Evolutionary conservation across 1,140 invertebrate species (phyloP), one percentile per base, ranked within the genome.

Genomic region (Papilio glaucus): DNA sequence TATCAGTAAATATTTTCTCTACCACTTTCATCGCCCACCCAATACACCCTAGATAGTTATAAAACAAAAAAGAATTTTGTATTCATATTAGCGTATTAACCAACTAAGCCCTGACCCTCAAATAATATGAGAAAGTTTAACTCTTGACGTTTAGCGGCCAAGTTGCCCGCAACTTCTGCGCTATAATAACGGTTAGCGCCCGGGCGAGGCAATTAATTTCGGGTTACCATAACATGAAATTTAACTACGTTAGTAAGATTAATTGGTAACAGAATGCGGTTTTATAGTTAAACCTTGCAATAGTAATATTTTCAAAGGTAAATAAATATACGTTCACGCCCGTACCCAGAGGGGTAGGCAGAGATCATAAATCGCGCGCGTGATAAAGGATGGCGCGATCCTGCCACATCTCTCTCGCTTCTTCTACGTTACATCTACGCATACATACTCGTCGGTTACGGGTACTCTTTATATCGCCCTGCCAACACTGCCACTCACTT

Each of bases 121-220:
- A 53, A 53, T 53, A 53, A 53, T 53, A 53, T 53, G 21, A 12
- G 49, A 24, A 53, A 53, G 21, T 53, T 53, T 24, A 53, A 53
- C 49, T 24, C 15, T 49, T 49, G 42, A 7, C 18, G 5, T 18
- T n/a, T n/a, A n/a, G n/a, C n/a, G n/a, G 0, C 49, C 9, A 3
- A 53, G 49, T 53, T 24, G 8, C 18, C 49, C 18, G 49, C 49
- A 53, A 53, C 49, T 53, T 53, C 18, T 21, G 9, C 18, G 0
- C 18, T 53, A 53, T 53, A 53, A 53, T 49, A 49, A 49, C 49
- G 49, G 49, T n/a, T 53, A 2, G 29, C 18, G 49, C 49, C 3
- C 49, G 49, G 49, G 18, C 21, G 21, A 53, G 49, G 49, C 49
- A 53, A 53, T 53, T 53, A 53, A 53, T 53, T 53, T 53, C 49